Conservation (phyloP, 2,888 invertebrate species). For the Deilephila porcellus region DNA sequence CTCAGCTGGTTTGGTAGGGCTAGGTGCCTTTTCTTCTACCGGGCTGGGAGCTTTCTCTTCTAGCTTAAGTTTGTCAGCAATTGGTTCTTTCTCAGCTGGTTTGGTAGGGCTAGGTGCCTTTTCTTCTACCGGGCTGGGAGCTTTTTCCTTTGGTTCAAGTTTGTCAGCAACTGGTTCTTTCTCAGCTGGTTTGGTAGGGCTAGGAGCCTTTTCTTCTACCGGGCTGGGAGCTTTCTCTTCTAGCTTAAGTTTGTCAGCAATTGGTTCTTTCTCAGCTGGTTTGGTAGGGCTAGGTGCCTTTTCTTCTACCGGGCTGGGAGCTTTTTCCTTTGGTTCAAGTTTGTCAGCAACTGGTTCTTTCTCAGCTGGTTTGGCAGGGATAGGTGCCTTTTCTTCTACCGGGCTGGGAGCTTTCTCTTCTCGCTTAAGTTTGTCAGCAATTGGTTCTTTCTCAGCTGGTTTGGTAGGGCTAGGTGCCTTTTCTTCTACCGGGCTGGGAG, state of each 20-base stretch:
- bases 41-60: not conserved
- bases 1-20: not conserved
- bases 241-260: not conserved
- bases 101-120: not conserved
- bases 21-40: not conserved
- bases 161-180: not conserved
- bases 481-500: not conserved
- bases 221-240: not conserved
- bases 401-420: not conserved
- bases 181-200: too few relatives aligned
- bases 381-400: not conserved
- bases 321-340: not conserved
- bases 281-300: not conserved
- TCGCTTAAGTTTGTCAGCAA: not conserved
- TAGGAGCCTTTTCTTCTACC: not conserved
- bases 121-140: not conserved
- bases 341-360: not conserved
- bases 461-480: not conserved
- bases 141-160: not conserved
- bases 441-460: not conserved
- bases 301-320: not conserved
- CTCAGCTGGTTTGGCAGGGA: too few relatives aligned
- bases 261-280: not conserved
- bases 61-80: not conserved
- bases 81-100: not conserved